phyloP scores from a whole-genome alignment of 2,113 vertebrate genomes.

The Podarcis cretensis region DNA sequence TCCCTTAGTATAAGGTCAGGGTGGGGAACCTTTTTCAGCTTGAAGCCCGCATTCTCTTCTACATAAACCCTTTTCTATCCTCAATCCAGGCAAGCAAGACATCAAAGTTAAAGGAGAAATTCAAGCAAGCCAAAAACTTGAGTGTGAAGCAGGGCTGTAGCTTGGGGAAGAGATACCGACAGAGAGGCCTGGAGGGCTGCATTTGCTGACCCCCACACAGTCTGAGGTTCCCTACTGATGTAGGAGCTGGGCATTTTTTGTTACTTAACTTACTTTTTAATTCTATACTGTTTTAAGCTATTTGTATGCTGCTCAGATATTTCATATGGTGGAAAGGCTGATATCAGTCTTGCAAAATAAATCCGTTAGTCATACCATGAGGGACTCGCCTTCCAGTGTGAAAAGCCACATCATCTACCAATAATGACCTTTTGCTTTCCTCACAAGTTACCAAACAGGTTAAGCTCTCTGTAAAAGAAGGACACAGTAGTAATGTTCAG shows the following conservation, averaged over 20 bases:
- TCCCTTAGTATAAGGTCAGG: not conserved
- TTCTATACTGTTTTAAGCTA: not conserved
- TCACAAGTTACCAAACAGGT: not conserved
- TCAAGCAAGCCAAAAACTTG: no score
- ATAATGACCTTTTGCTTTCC: not conserved
- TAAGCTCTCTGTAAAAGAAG: not conserved
- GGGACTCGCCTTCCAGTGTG: not conserved
- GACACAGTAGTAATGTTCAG: not conserved
- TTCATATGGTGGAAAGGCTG: not conserved
- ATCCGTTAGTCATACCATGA: not conserved
- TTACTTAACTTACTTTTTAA: not conserved
- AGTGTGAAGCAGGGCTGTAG: no score
- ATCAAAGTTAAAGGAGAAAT: no score
- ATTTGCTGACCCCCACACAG: no score
- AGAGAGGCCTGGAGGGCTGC: no score
- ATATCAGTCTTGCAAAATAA: not conserved
- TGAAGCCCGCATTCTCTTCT: no score
- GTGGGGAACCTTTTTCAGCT: no score
- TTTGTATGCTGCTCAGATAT: not conserved
- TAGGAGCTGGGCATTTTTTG: not conserved
- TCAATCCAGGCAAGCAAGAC: no score
- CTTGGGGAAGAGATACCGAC: no score
- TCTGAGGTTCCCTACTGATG: no score
- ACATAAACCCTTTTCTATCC: no score
- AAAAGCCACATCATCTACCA: not conserved